A percentile compares a stretch with the other conserved stretches of the same genome.
phyloP scores from a whole-genome alignment of 2,113 vertebrate genomes.

The Mesoclemmys tuberculata region DNA sequence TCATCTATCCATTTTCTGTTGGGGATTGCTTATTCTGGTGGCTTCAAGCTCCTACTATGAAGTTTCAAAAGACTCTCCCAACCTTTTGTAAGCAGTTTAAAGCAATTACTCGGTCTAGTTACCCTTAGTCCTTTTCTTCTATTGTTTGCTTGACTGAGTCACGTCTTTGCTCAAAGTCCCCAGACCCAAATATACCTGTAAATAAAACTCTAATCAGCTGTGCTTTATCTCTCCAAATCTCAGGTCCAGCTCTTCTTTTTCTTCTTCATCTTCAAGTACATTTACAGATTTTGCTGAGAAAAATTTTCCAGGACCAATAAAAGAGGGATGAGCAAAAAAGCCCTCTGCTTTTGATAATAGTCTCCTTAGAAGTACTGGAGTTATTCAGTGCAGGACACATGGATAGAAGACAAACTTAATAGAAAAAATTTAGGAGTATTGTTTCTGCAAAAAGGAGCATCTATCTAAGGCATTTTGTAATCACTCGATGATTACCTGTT shows the following conservation, averaged over 20 bases:
- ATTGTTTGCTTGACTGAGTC: not conserved
- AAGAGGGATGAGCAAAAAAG: not conserved
- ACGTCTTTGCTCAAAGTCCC: not conserved
- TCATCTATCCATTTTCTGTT: accelerated
- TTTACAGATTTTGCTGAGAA: not conserved
- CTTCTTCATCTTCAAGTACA: not conserved
- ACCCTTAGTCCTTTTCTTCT: not conserved
- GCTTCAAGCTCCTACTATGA: not conserved
- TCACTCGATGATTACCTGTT: too few relatives aligned
- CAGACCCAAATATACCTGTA: not conserved
- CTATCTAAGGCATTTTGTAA: not conserved
- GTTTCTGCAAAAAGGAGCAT: not conserved
- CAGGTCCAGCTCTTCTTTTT: not conserved
- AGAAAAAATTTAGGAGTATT: not conserved
- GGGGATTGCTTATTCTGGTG: not conserved
- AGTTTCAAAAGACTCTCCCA: not conserved
- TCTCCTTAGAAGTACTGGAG: not conserved
- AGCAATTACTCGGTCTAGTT: not conserved
- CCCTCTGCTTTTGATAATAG: not conserved
- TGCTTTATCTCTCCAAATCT: not conserved
- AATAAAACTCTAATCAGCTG: not conserved
- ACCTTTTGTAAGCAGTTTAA: not conserved
- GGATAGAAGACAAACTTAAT: not conserved
- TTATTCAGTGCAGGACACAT: not conserved
- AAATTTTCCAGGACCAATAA: not conserved